These are phyloP conservation scores for Numenius phaeopus DNA, from an alignment of 2,797 vertebrate species.

Conservation along the genomic window DNA sequence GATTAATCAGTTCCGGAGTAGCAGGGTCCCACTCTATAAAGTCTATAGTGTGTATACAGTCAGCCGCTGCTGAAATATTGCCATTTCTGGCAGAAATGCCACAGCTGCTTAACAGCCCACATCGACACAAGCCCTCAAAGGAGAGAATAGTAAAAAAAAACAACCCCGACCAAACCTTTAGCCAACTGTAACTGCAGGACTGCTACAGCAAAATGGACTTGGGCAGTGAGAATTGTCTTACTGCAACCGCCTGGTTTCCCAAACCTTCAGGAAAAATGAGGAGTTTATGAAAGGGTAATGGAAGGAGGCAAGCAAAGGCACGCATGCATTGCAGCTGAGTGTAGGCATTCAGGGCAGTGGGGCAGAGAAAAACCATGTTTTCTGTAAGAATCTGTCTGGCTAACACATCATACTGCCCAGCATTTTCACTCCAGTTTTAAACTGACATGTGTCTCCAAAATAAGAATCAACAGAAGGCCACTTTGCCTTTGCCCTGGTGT, in stretches of 20 bases:
- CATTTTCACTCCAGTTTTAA: not conserved
- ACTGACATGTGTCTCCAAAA: not conserved
- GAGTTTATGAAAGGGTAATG: not conserved
- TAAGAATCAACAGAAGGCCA: not conserved
- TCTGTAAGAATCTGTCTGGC: not conserved
- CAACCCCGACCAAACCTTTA: not conserved
- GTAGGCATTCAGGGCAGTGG: not conserved
- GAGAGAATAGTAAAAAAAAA: not conserved
- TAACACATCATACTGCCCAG: not conserved
- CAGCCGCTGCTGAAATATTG: not conserved
- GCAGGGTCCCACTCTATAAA: not conserved
- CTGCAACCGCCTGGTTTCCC: not conserved
- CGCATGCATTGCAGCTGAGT: not conserved
- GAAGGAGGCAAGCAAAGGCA: not conserved
- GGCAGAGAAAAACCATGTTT: not conserved
- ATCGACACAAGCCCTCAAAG: not conserved
- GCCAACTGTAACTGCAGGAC: not conserved
- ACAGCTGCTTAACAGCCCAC: not conserved
- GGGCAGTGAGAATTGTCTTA: not conserved
- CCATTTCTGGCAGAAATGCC: not conserved
- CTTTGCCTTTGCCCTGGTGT: not conserved
- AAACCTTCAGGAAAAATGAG: not conserved
- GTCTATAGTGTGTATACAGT: not conserved
- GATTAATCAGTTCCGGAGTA: not conserved
- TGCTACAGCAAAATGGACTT: not conserved